These are phyloP conservation scores for Tenrec ecaudatus DNA, from an alignment of 2,113 vertebrate species.

Conservation along the genomic window DNA sequence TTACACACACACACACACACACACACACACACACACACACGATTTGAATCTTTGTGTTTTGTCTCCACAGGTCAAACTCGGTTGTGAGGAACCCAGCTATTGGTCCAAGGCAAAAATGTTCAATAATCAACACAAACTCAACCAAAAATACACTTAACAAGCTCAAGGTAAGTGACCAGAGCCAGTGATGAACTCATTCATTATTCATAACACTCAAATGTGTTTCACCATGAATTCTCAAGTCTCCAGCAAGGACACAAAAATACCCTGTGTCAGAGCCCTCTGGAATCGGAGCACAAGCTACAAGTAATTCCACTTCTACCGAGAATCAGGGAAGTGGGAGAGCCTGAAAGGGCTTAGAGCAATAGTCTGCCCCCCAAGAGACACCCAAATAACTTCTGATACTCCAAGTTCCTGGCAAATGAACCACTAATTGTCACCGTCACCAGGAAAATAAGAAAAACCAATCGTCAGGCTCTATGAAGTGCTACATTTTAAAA, in stretches of 20 bases:
- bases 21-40: neutral
- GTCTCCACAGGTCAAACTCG: neutral
- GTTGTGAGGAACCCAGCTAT: neutral
- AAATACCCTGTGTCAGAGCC: neutral
- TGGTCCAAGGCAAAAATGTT: neutral
- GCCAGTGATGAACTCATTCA: neutral
- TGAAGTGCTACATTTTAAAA: constrained; percentile 43
- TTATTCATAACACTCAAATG: neutral
- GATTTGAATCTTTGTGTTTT: constrained; percentile 21
- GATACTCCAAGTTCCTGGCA: constrained; percentile 17
- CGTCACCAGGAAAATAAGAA: neutral
- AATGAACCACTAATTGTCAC: constrained; percentile 28
- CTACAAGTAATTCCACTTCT: constrained; percentile 46
- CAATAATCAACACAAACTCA: neutral
- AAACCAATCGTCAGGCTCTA: neutral
- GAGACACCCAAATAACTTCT: constrained; percentile 19
- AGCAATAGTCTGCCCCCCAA: neutral
- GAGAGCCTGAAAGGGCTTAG: constrained; percentile 3
- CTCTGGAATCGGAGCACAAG: neutral
- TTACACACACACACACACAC: neutral
- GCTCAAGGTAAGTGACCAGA: neutral
- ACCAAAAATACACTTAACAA: constrained; percentile 44
- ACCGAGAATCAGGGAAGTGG: neutral
- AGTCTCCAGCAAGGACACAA: constrained; percentile 23
- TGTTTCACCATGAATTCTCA: neutral